A percentile compares a stretch with the other conserved stretches of the same genome.
Evolutionary conservation across 1,140 invertebrate species (phyloP).

Genomic region (Chymomyza costata): DNA sequence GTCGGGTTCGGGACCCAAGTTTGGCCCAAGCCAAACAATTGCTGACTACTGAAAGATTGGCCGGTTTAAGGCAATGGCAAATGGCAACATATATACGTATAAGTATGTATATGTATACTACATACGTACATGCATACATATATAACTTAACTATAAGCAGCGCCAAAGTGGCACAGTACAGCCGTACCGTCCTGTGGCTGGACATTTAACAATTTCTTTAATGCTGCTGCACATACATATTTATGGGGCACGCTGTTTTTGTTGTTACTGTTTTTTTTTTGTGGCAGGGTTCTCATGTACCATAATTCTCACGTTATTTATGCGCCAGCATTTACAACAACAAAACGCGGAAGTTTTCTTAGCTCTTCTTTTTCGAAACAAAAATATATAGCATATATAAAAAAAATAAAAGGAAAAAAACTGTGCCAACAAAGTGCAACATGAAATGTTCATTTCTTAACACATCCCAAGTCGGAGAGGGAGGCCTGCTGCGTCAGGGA

Average conservation of each 20-base stretch:
- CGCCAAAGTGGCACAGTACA: conserved; percentile 20
- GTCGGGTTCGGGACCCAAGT: too few relatives aligned
- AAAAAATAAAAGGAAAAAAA: too few relatives aligned
- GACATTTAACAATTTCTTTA: conserved; percentile 71
- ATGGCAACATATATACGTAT: conserved; percentile 9
- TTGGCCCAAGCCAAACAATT: conserved; percentile 55
- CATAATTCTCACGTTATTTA: conserved; percentile 72
- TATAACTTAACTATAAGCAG: conserved; percentile 37
- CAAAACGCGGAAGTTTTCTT: conserved; percentile 66
- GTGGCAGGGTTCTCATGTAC: conserved; percentile 45
- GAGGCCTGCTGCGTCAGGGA: conserved; percentile 45
- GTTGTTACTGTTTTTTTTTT: conserved; percentile 14
- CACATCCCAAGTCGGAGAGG: too few relatives aligned
- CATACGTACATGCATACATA: too few relatives aligned
- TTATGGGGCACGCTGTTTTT: conserved; percentile 37
- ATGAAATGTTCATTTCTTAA: conserved; percentile 50
- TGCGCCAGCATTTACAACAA: conserved; percentile 33
- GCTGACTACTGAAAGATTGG: conserved; percentile 36
- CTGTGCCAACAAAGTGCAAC: conserved; percentile 67
- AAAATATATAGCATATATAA: too few relatives aligned
- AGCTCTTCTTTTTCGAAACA: too few relatives aligned
- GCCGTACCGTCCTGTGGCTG: conserved; percentile 33
- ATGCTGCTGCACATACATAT: conserved; percentile 59
- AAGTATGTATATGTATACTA: too few relatives aligned
- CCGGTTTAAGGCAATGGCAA: conserved; percentile 32